Evolutionary conservation across 2,113 vertebrate genomes (phyloP), one percentile per base, ranked within the genome.

Genomic region (Perca flavescens): DNA sequence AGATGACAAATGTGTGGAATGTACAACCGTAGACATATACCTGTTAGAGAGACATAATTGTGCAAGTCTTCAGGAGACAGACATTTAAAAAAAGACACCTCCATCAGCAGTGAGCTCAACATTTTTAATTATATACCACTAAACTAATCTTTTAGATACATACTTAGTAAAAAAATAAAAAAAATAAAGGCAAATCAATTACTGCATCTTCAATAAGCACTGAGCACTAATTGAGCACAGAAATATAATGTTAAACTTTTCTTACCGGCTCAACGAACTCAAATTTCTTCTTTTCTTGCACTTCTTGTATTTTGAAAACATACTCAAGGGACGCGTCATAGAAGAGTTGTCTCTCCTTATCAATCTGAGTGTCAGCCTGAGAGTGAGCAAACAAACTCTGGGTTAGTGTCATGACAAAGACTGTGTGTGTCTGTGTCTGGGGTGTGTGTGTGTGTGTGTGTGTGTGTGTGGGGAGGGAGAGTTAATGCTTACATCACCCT

Each of bases 271-370:
- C 98, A n/a, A 99, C 98, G 95, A 99, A 99, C 91, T 99, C 97
- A 94, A 99, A 99, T 79, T 99, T 99, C 96, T 99, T 99, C 91
- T 97, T 98, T 65, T 99, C 98, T 90, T 99, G 98, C 31, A 99
- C 98, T 94, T 99, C 98, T 89, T 99, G 98, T 85, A 99, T 98
- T 95, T 99, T 99, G 94, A 99, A 99, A 86, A 99, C 97, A 47
- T 99, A 99, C 90, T 99, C 97, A 34, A 99, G 95, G 0, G 98
- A 99, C 0, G 98, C 97, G 54, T 99, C 97, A 63, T 97, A 99
- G 79, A 99, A 99, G 88, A 98, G 96, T 69, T 99, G 98, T 83
- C 97, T 96, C 83, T 99, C 98, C 91, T 97, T 96, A 90, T 97
- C 96, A 91, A 99, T 97, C 92, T 98, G 97, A 12, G 93, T 92